Percentiles rank a stretch among this genome's conserved stretches.
Conservation (phyloP, 2,888 invertebrate species). For the Drosophila emarginata region DNA sequence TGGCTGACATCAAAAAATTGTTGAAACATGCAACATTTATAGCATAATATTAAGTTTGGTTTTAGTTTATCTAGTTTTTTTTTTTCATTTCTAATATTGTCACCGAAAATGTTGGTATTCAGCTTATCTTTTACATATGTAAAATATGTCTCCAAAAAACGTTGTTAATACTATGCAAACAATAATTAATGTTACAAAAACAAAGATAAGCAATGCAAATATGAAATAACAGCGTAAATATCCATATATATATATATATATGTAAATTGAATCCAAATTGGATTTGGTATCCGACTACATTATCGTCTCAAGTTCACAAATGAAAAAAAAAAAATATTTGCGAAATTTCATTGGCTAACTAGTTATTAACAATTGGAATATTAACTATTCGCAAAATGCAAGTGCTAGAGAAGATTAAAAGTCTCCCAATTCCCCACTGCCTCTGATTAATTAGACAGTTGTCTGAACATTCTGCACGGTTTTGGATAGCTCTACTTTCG, state of each 20-base stretch:
- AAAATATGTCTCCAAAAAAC: constrained; percentile 67
- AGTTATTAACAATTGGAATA: constrained; percentile 39
- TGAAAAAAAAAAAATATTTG: constrained; percentile 17
- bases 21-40: constrained; percentile 1
- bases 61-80: constrained; percentile 20
- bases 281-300: neutral
- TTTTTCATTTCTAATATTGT: constrained; percentile 62
- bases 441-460: constrained; percentile 83
- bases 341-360: constrained; percentile 56
- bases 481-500: constrained; percentile 94
- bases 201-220: constrained; percentile 64
- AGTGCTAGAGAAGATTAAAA: neutral
- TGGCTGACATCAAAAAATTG: neutral
- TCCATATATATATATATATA: constrained; percentile 27
- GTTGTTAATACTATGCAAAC: constrained; percentile 20
- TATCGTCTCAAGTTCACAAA: neutral
- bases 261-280: constrained; percentile 17
- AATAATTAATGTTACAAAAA: constrained; percentile 13
- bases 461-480: constrained; percentile 93
- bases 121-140: constrained; percentile 15
- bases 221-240: constrained; percentile 45
- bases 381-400: constrained; percentile 3
- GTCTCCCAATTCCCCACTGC: constrained; percentile 12
- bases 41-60: neutral
- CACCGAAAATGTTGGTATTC: constrained; percentile 54